A percentile compares a stretch with the other conserved stretches of the same genome.
Evolutionary conservation across 2,888 invertebrate species (phyloP).

Genomic region (Blera fallax): DNA sequence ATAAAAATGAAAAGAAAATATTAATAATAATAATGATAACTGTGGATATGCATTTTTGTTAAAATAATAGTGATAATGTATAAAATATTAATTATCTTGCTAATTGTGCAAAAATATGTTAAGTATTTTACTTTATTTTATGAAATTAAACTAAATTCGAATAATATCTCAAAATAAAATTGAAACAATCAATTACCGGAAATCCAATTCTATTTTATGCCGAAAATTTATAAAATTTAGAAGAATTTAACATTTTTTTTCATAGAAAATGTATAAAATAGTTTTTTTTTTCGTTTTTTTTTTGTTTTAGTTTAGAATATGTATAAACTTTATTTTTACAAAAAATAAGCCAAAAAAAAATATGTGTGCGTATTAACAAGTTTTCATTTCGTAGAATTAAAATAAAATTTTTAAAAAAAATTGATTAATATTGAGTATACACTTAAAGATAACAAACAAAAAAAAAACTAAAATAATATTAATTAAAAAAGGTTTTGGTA

Average conservation of each 20-base stretch:
- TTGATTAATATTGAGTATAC: slow-evolving; percentile 25
- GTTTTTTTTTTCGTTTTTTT: neutral
- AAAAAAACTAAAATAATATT: slow-evolving; percentile 6
- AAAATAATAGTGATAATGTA: slow-evolving; percentile 4
- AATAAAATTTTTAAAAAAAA: too few species aligned
- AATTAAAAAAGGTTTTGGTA: slow-evolving; percentile 61
- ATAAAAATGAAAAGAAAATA: slow-evolving; percentile 15
- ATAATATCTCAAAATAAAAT: slow-evolving; percentile 48
- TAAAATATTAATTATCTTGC: slow-evolving; percentile 27
- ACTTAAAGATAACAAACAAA: slow-evolving; percentile 22
- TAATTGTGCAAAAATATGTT: slow-evolving; percentile 19
- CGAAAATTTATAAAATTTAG: slow-evolving; percentile 72
- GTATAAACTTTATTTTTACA: slow-evolving; percentile 10
- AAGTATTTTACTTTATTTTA: slow-evolving; percentile 1
- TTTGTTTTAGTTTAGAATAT: slow-evolving; percentile 17
- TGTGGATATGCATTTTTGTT: slow-evolving; percentile 60
- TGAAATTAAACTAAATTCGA: slow-evolving; percentile 11
- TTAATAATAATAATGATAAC: slow-evolving; percentile 11
- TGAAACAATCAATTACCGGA: slow-evolving; percentile 40
- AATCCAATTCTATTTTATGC: slow-evolving; percentile 21
- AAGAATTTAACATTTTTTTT: slow-evolving; percentile 52
- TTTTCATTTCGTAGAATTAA: slow-evolving; percentile 15
- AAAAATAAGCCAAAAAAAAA: slow-evolving; percentile 18
- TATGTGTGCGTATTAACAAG: slow-evolving; percentile 52
- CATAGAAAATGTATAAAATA: slow-evolving; percentile 59